Evolutionary conservation across 2,888 invertebrate genomes (phyloP).

Genomic region (Ommatoiulus sabulosus): DNA sequence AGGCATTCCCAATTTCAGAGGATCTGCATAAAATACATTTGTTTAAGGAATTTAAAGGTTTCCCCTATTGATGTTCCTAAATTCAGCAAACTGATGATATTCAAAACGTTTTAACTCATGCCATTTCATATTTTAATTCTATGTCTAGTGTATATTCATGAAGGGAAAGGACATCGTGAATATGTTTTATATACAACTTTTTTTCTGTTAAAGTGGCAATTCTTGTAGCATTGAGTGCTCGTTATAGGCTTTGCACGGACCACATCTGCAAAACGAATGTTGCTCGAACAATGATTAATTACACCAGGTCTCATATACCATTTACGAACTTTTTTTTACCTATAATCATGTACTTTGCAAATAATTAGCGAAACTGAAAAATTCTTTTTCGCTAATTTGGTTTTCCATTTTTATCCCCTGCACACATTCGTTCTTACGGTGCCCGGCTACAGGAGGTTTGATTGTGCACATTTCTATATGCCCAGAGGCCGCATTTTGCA

Average conservation of each 20-base stretch:
- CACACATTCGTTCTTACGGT: not conserved
- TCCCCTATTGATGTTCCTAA: too few species aligned
- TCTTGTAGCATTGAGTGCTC: too few species aligned
- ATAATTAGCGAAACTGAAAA: not conserved
- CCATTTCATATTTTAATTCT: too few species aligned
- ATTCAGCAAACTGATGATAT: too few species aligned
- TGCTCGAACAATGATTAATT: not conserved
- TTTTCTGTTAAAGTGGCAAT: too few species aligned
- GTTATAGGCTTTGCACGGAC: not conserved
- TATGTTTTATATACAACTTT: too few species aligned
- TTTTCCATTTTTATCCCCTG: not conserved
- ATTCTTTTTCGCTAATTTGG: not conserved
- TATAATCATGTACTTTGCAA: not conserved
- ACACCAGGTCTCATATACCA: not conserved
- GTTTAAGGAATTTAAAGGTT: too few species aligned
- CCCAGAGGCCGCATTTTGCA: slow-evolving; percentile 24
- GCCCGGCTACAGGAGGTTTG: not conserved
- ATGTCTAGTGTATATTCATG: too few species aligned
- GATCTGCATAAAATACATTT: too few species aligned
- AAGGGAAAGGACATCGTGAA: too few species aligned
- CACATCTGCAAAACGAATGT: not conserved
- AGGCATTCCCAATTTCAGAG: too few species aligned
- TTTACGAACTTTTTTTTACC: not conserved
- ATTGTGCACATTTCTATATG: not conserved
- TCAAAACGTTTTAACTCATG: too few species aligned